Conservation (phyloP, 2,888 invertebrate genomes). For the Pristionchus exspectatus region DNA sequence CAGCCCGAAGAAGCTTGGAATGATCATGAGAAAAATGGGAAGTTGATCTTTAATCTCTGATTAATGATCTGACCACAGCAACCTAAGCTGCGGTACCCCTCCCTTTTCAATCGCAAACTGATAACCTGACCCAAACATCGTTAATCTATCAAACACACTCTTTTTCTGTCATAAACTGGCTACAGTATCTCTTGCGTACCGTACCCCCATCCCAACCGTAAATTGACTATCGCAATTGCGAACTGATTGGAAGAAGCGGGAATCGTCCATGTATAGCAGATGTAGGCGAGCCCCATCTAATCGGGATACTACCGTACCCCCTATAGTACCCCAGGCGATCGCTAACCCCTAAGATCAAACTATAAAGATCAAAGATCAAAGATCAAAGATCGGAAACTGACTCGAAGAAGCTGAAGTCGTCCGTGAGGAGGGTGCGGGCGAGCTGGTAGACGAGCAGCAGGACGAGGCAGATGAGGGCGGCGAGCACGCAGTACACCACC, state of each 20-base stretch:
- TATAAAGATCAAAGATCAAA: neutral
- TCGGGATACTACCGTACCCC: neutral
- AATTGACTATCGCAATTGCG: neutral
- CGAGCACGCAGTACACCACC: neutral
- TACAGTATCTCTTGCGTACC: no score
- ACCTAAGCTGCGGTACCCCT: neutral
- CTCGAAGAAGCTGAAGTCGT: slow-evolving; percentile 40
- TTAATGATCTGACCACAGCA: neutral
- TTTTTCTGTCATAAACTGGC: no score
- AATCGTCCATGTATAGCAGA: no score
- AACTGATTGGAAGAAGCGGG: neutral
- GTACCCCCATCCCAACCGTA: neutral
- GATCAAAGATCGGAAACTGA: neutral
- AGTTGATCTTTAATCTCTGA: neutral
- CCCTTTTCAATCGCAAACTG: neutral
- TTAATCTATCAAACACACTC: no score
- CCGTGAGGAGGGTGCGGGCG: neutral
- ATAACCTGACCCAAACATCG: neutral
- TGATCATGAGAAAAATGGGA: neutral
- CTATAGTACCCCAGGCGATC: neutral
- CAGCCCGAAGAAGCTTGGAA: no score
- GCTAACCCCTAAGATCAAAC: neutral
- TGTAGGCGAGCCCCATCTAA: no score
- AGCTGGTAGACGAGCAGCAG: slow-evolving; percentile 28
- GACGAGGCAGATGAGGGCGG: neutral